A percentile compares a stretch with the other conserved stretches of the same genome.
Conservation (phyloP, 2,888 invertebrate species). For the Hartigia nigra region DNA sequence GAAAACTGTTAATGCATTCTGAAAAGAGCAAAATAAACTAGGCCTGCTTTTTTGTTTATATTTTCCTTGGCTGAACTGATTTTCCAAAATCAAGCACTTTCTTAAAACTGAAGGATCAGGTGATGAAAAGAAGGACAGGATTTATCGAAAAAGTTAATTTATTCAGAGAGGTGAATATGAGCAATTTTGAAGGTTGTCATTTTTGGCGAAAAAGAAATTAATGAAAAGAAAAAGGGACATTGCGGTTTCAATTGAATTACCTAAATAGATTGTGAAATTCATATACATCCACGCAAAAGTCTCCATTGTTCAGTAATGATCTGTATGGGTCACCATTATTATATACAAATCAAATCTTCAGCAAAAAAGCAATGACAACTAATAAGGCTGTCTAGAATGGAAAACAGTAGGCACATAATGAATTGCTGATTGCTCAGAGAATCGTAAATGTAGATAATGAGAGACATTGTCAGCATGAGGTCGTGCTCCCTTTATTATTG, state of each 20-base stretch:
- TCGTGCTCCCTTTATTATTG: neutral
- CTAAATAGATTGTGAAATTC: neutral
- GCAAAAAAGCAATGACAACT: neutral
- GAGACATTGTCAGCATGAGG: neutral
- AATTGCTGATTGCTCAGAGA: neutral
- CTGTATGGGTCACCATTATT: neutral
- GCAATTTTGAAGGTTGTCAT: too few relatives aligned
- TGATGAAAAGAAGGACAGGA: too few relatives aligned
- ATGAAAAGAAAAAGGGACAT: neutral
- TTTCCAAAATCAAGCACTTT: too few relatives aligned
- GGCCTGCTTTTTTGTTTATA: too few relatives aligned
- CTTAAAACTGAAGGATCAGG: too few relatives aligned
- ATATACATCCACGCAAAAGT: neutral
- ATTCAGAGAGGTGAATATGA: too few relatives aligned
- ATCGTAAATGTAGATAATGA: neutral
- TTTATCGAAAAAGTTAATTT: too few relatives aligned
- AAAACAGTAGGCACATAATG: neutral
- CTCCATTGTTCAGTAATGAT: neutral
- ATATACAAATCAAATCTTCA: neutral
- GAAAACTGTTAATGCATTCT: too few relatives aligned
- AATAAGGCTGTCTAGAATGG: neutral
- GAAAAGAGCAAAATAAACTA: too few relatives aligned
- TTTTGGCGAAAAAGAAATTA: too few relatives aligned
- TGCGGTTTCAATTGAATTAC: neutral
- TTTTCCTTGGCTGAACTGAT: too few relatives aligned